phyloP scores from a whole-genome alignment of 2,888 invertebrate genomes.

The Acrocyrtus sp. region DNA sequence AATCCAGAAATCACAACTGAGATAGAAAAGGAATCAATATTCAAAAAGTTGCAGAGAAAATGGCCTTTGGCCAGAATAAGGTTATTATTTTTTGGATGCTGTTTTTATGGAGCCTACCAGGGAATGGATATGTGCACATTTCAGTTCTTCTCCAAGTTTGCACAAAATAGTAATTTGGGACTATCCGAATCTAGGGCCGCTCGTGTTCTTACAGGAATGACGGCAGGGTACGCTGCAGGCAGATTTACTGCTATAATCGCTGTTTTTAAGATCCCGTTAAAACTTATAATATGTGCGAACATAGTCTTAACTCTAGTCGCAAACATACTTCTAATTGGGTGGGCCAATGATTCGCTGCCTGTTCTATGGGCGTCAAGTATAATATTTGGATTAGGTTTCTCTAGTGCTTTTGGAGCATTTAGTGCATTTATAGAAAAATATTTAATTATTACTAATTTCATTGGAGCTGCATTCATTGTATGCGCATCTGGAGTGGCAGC shows the following conservation, averaged over 20 bases:
- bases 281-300: constrained; percentile 45
- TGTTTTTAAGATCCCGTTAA: constrained; percentile 35
- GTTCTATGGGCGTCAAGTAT: constrained; percentile 33
- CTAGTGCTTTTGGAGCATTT: constrained; percentile 30
- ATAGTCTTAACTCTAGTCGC: constrained; percentile 15
- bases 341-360: constrained; percentile 11
- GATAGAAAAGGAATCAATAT: too few relatives aligned
- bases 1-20: background rate
- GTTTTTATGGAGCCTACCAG: constrained; percentile 50
- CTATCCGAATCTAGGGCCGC: constrained; percentile 48
- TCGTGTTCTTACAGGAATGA: constrained; percentile 50
- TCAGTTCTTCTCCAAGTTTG: constrained; percentile 59
- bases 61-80: constrained; percentile 27
- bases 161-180: constrained; percentile 47
- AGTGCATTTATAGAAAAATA: constrained; percentile 36
- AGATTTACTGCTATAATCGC: constrained; percentile 46
- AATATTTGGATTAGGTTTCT: constrained; percentile 44
- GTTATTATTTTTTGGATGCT: constrained; percentile 17
- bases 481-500: constrained; percentile 23
- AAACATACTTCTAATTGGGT: constrained; percentile 24
- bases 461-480: constrained; percentile 27
- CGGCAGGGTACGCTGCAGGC: constrained; percentile 51
- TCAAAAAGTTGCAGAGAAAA: background rate
- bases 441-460: constrained; percentile 30
- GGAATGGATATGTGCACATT: constrained; percentile 57